A percentile compares a stretch with the other conserved stretches of the same genome.
Conservation (phyloP, 2,797 vertebrate species). For the Cryptoblepharus egeriae region DNA sequence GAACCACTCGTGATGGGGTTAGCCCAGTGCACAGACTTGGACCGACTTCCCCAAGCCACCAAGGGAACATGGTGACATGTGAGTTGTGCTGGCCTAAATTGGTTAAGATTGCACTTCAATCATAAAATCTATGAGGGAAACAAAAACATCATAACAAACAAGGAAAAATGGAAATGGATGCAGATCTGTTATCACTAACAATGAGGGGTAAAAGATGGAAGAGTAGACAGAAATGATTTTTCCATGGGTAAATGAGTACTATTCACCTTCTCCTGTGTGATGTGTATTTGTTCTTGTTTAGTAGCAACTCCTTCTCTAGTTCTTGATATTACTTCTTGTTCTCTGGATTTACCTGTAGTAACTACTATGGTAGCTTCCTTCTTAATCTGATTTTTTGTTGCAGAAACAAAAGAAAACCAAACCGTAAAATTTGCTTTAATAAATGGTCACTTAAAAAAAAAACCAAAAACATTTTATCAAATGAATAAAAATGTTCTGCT, state of each 20-base stretch:
- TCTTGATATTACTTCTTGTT: slow-evolving; percentile 77
- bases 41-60: too few species aligned
- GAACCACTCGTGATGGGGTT: too few species aligned
- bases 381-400: slow-evolving; percentile 74
- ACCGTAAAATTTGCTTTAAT: slow-evolving; percentile 39
- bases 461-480: slow-evolving; percentile 44
- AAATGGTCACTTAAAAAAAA: slow-evolving; percentile 12
- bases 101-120: too few species aligned
- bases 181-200: slow-evolving; percentile 21
- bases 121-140: neutral
- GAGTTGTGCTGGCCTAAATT: too few species aligned
- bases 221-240: slow-evolving; percentile 43
- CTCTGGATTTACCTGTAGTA: slow-evolving; percentile 77
- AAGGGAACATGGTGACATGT: too few species aligned
- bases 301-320: slow-evolving; percentile 78
- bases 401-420: slow-evolving; percentile 53
- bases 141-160: neutral
- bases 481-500: slow-evolving; percentile 22
- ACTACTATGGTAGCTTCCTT: slow-evolving; percentile 80
- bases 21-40: too few species aligned
- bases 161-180: neutral
- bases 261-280: slow-evolving; percentile 83
- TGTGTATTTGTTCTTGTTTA: slow-evolving; percentile 78
- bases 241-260: slow-evolving; percentile 39
- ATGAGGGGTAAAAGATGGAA: slow-evolving; percentile 47